Conservation (phyloP, 30 jellyfish, hydroid and myxozoan species). For the Calvadosia cruxmelitensis region DNA sequence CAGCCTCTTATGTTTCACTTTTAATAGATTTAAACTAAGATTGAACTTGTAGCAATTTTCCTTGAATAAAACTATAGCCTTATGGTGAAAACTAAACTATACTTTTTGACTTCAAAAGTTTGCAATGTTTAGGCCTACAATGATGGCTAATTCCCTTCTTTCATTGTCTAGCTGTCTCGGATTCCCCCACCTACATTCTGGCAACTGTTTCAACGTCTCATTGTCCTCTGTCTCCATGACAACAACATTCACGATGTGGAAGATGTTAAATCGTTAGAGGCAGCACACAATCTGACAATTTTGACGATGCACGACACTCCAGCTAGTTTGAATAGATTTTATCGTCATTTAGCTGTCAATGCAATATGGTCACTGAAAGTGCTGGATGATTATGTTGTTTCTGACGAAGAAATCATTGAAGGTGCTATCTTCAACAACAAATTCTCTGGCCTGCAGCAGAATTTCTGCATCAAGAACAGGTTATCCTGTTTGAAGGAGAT, state of each 20-base stretch:
- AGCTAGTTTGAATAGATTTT: slow-evolving; percentile 48
- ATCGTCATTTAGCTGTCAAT: slow-evolving; percentile 69
- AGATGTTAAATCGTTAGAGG: slow-evolving; percentile 27
- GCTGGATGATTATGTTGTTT: slow-evolving; percentile 43
- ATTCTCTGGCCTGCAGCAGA: slow-evolving; percentile 34
- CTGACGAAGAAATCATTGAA: slow-evolving; percentile 89
- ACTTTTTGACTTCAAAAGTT: too few species aligned
- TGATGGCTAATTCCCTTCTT: not conserved
- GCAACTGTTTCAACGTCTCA: slow-evolving; percentile 21
- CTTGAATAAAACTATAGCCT: too few species aligned
- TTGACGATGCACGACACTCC: slow-evolving; percentile 79
- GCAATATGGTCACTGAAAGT: slow-evolving; percentile 79
- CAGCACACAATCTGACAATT: slow-evolving; percentile 21
- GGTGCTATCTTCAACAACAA: slow-evolving; percentile 45
- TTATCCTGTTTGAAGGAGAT: too few species aligned
- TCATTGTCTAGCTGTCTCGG: slow-evolving; percentile 22
- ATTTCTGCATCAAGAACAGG: slow-evolving; percentile 18
- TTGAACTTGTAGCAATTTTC: too few species aligned
- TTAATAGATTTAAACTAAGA: too few species aligned
- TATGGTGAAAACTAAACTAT: too few species aligned
- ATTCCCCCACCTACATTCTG: slow-evolving; percentile 60
- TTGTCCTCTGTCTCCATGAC: slow-evolving; percentile 53
- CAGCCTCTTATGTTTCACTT: too few species aligned
- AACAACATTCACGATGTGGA: slow-evolving; percentile 43
- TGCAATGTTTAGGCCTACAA: not conserved